A percentile compares a stretch with the other conserved stretches of the same genome.
These are phyloP conservation scores for Rotaria macrura DNA, from an alignment of 2,888 invertebrate species.

Conservation along the genomic window DNA sequence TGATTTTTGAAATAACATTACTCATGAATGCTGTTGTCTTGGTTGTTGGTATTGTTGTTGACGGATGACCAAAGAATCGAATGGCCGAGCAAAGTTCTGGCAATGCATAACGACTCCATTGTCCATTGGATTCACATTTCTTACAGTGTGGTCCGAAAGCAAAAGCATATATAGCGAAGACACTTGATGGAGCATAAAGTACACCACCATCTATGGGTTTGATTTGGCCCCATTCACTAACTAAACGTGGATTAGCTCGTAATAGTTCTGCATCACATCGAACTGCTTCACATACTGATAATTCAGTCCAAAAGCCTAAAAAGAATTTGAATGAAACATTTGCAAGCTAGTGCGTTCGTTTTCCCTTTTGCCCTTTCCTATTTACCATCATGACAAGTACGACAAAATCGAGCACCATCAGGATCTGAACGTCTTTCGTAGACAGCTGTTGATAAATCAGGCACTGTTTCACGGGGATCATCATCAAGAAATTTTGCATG, in stretches of 20 bases:
- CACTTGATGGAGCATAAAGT: background rate
- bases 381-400: background rate
- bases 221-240: background rate
- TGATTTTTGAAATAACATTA: background rate
- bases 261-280: conserved; percentile 17
- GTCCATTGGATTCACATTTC: background rate
- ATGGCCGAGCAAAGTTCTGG: background rate
- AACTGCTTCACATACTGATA: background rate
- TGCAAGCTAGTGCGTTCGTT: background rate
- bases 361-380: background rate
- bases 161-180: background rate
- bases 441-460: background rate
- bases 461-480: background rate
- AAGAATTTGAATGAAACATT: background rate
- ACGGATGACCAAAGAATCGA: background rate
- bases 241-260: conserved; percentile 14
- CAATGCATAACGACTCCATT: conserved; percentile 8
- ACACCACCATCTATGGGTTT: background rate
- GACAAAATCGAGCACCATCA: background rate
- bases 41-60: background rate
- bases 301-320: background rate
- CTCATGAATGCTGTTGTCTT: background rate
- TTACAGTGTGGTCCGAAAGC: conserved; percentile 5
- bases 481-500: background rate
- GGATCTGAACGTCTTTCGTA: conserved; percentile 15